Conservation (phyloP, 1,140 invertebrate species). For the Sycophaga agraensis region DNA sequence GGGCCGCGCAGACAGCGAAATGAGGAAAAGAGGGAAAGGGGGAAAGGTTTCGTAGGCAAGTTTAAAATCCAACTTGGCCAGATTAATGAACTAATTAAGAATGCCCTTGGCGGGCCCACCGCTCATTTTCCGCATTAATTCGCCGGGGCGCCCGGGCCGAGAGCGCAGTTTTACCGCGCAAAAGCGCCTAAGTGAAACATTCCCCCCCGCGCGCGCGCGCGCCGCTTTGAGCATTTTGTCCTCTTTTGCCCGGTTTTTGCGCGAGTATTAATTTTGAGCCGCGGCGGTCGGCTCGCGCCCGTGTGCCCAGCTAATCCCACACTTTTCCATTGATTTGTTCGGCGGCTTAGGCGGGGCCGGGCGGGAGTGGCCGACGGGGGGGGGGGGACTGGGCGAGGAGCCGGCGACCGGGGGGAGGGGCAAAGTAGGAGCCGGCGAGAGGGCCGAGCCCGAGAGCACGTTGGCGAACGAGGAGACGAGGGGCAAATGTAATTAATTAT, state of each 20-base stretch:
- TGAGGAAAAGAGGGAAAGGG: too few relatives aligned
- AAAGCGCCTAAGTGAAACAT: constrained; percentile 19
- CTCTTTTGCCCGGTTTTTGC: too few relatives aligned
- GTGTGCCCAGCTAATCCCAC: constrained; percentile 42
- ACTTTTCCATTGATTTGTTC: constrained; percentile 54
- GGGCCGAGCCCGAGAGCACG: constrained; percentile 37
- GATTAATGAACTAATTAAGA: constrained; percentile 29
- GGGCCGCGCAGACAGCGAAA: too few relatives aligned
- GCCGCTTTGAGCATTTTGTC: too few relatives aligned
- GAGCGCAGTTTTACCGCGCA: constrained; percentile 8
- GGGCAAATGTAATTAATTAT: constrained; percentile 61
- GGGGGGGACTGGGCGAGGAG: neutral
- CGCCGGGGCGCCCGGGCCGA: neutral
- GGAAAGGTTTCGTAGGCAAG: too few relatives aligned
- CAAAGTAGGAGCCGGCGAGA: constrained; percentile 26
- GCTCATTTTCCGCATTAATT: constrained; percentile 25
- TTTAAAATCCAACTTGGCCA: too few relatives aligned
- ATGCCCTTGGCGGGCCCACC: constrained; percentile 8
- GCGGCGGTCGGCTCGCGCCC: constrained; percentile 11
- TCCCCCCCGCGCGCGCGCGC: neutral
- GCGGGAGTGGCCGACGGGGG: neutral
- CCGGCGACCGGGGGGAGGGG: constrained; percentile 2
- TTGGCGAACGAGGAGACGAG: constrained; percentile 45
- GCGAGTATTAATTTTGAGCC: too few relatives aligned
- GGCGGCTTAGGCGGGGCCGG: constrained; percentile 9